Evolutionary conservation across 2,797 vertebrate genomes (phyloP).

Genomic region (Hemibagrus guttatus): DNA sequence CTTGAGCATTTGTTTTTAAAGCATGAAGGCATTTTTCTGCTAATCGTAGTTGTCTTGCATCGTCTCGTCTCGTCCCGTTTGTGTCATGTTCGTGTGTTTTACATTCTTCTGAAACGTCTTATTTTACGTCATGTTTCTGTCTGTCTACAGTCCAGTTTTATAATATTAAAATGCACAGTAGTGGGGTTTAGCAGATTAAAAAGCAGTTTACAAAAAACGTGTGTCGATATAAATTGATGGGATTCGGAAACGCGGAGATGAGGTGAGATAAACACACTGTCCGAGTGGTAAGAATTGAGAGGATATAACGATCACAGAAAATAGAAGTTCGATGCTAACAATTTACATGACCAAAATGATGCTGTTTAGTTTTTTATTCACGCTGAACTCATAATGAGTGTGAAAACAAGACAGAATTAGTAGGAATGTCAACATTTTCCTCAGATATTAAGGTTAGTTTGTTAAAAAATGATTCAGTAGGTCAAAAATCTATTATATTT

Average conservation of each 20-base stretch:
- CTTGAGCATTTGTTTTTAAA: background rate
- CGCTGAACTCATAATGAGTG: background rate
- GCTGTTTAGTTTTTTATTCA: background rate
- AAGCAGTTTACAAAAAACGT: conserved; percentile 14
- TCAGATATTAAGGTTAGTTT: too few relatives aligned
- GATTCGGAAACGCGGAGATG: background rate
- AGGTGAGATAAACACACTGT: background rate
- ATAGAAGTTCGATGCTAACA: background rate
- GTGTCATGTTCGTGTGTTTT: background rate
- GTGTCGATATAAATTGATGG: background rate
- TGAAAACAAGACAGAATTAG: background rate
- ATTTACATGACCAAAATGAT: background rate
- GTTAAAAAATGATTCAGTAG: background rate
- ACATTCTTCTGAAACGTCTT: background rate
- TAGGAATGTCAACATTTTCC: too few relatives aligned
- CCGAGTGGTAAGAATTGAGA: too few relatives aligned
- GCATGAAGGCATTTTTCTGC: background rate
- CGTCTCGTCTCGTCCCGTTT: conserved; percentile 17
- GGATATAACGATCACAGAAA: background rate
- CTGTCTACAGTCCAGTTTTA: conserved; percentile 15
- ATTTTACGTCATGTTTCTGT: background rate
- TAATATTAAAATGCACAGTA: conserved; percentile 10
- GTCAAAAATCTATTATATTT: background rate
- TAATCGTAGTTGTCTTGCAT: background rate
- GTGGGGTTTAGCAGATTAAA: conserved; percentile 27